These are phyloP conservation scores for Raja brachyura DNA, from an alignment of 2,113 vertebrate genomes.

Conservation along the genomic window DNA sequence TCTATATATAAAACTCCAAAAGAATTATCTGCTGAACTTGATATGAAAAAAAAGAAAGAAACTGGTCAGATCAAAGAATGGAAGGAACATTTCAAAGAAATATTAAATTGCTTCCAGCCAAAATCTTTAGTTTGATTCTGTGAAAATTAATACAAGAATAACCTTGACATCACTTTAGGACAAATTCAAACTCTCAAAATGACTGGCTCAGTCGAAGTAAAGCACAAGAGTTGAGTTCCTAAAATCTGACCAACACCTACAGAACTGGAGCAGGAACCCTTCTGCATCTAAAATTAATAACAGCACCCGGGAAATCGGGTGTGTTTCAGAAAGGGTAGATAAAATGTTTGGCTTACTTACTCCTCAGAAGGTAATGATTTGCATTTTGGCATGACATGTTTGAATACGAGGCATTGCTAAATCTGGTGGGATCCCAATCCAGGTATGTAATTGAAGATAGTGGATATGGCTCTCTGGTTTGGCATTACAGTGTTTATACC, in stretches of 20 bases:
- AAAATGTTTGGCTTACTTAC: not conserved
- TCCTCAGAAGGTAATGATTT: not conserved
- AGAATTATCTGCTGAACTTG: not conserved
- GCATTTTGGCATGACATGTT: not conserved
- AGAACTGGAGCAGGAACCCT: not conserved
- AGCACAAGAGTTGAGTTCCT: not conserved
- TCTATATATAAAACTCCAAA: not conserved
- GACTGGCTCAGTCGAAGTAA: not conserved
- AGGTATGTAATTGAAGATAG: not conserved
- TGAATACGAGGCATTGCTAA: not conserved
- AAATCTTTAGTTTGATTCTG: slow-evolving; percentile 12
- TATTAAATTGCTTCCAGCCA: slow-evolving; percentile 10
- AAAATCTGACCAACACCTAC: not conserved
- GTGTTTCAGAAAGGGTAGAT: no score
- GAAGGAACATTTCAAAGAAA: slow-evolving; percentile 29
- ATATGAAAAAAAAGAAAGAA: slow-evolving; percentile 18
- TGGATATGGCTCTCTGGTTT: not conserved
- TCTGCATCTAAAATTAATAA: not conserved
- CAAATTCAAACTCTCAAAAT: slow-evolving; percentile 29
- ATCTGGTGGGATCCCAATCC: not conserved
- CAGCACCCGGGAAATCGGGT: not conserved
- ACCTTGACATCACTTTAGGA: not conserved
- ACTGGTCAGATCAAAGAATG: not conserved
- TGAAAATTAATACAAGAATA: slow-evolving; percentile 17
- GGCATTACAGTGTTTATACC: not conserved